Conservation (phyloP, 2,797 vertebrate genomes). For the Dendrocincla tyrannina region DNA sequence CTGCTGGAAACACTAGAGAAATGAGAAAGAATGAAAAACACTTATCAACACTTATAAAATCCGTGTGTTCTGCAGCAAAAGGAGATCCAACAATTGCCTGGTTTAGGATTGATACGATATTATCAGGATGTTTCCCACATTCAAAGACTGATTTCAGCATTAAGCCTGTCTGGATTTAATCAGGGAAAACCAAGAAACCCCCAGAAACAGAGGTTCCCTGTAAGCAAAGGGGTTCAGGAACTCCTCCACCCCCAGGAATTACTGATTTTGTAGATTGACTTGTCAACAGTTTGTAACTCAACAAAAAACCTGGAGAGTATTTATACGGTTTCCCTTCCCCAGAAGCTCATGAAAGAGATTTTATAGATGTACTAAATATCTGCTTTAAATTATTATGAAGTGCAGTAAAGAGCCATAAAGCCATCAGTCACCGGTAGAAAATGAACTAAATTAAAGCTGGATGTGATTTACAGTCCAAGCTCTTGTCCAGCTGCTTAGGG, state of each 20-base stretch:
- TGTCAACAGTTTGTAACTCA: not conserved
- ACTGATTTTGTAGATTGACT: not conserved
- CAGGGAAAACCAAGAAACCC: not conserved
- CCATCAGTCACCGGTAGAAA: constrained; percentile 50
- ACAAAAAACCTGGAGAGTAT: constrained; percentile 15
- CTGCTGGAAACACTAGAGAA: not conserved
- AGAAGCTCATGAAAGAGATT: constrained; percentile 58
- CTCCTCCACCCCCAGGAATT: not conserved
- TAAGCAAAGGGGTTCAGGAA: not conserved
- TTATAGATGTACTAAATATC: constrained; percentile 70
- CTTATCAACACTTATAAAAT: not conserved
- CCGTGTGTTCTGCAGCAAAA: not conserved
- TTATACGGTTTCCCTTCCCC: constrained; percentile 22
- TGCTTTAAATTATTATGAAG: constrained; percentile 71
- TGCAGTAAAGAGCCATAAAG: constrained; percentile 67
- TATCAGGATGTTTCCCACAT: not conserved
- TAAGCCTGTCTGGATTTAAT: not conserved
- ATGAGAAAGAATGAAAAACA: not conserved
- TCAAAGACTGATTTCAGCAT: not conserved
- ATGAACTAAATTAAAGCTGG: constrained; percentile 59
- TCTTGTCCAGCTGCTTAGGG: not conserved
- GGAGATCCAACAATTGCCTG: not conserved
- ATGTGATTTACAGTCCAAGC: not conserved
- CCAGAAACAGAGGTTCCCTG: fast-evolving
- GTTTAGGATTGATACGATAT: not conserved